Percentiles rank a stretch among this genome's conserved stretches.
These are phyloP conservation scores for Aldabrachelys gigantea DNA, from an alignment of 2,113 vertebrate species.

Conservation along the genomic window DNA sequence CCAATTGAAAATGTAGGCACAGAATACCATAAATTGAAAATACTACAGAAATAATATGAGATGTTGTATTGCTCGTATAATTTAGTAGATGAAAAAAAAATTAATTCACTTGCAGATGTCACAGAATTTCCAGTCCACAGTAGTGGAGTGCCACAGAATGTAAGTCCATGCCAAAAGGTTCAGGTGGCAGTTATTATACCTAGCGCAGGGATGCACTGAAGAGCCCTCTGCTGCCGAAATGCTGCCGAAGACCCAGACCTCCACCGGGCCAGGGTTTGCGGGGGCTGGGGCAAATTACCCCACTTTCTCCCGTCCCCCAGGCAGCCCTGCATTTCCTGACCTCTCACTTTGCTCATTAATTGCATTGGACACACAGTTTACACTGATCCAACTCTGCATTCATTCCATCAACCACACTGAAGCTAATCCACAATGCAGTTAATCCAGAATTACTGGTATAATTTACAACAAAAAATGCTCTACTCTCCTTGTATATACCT, in stretches of 20 bases:
- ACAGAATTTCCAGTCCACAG: neutral
- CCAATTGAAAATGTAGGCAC: rapidly evolving
- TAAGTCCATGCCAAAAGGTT: neutral
- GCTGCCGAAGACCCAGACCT: too few relatives aligned
- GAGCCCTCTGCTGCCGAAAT: too few relatives aligned
- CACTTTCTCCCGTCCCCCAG: too few relatives aligned
- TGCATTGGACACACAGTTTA: neutral
- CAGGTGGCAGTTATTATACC: neutral
- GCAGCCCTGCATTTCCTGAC: neutral
- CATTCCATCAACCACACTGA: neutral
- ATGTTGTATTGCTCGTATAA: neutral
- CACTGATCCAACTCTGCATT: neutral
- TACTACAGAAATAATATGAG: too few relatives aligned
- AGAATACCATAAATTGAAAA: neutral
- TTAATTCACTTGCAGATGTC: neutral
- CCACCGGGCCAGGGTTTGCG: too few relatives aligned
- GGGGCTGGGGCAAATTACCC: too few relatives aligned
- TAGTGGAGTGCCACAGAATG: neutral
- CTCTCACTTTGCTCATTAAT: neutral
- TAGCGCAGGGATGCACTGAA: neutral
- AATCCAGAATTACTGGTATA: slow-evolving; percentile 22
- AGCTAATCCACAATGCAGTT: neutral
- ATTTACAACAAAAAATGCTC: slow-evolving; percentile 37
- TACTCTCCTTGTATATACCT: neutral
- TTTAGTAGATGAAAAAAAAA: neutral